Evolutionary conservation across 2,113 vertebrate genomes (phyloP), one percentile per base, ranked within the genome.

Genomic region (Leptosomus discolor): DNA sequence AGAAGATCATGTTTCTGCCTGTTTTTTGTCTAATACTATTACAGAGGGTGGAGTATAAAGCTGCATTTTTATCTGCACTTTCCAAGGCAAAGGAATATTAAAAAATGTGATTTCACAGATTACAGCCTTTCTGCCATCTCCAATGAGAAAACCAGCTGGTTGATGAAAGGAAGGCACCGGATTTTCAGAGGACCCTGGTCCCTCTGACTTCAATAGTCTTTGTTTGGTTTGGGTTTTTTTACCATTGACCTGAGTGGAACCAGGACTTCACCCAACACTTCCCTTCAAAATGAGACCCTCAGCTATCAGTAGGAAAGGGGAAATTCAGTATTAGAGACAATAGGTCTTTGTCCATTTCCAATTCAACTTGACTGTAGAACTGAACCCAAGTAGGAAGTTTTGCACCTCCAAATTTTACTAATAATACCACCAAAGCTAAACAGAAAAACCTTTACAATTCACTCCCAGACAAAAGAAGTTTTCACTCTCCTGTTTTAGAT

Each of bases 1-100:
- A 74, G 63, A 90, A 91, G 85, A 88, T 86, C 65, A 29, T 43
- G 54, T 63, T 95, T 94, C 87, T 79, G 94, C 94, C 93, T 97
- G 95, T 3, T 46, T 91, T 96, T 76, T 95, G 92, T 96, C 95
- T 91, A 58, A 90, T 54, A 36, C 74, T 73, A 8, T 61, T 76
- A 74, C 0, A 0, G 57, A 95, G 61, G 26, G 50, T 69, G 50
- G 84, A 85, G 43, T 27, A 41, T 45, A 70, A 95, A 76, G 87
- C 45, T 82, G 39, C 39, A 23, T 85, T 95, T 95, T 95, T 85
- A 88, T 90, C 89, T 94, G 70, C 29, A 32, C 58, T 88, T 90
- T 83, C 61, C 45, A 46, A 88, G 53, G 92, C 45, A 70, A 89
- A 68, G 11, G 57, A 82, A 73, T 71, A 94, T 57, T 61, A 2